Evolutionary conservation across 2,888 invertebrate genomes (phyloP).

Genomic region (Cephus pulcher): DNA sequence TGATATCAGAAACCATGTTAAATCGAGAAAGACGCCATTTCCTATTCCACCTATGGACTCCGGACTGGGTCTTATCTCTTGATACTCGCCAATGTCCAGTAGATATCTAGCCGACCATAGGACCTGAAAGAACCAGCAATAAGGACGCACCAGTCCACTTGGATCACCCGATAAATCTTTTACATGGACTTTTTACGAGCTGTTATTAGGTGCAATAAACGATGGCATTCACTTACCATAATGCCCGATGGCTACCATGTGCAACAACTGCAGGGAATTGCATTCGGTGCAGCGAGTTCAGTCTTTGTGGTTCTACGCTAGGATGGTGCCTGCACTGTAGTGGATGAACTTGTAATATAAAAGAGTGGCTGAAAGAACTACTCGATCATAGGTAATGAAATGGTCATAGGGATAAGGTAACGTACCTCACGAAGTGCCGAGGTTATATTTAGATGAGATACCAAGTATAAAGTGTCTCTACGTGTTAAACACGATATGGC

Average conservation of each 20-base stretch:
- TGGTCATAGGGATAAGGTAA: neutral
- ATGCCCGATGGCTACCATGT: slow-evolving; percentile 15
- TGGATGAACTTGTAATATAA: neutral
- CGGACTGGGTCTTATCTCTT: neutral
- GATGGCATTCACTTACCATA: slow-evolving; percentile 29
- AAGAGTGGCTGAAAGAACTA: neutral
- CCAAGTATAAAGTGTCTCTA: slow-evolving; percentile 42
- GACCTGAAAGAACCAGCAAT: neutral
- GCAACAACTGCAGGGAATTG: neutral
- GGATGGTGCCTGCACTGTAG: neutral
- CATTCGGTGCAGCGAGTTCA: neutral
- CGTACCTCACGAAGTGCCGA: neutral
- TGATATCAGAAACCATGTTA: neutral
- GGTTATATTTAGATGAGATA: slow-evolving; percentile 52
- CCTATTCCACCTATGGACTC: neutral
- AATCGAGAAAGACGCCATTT: neutral
- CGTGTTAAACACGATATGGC: slow-evolving; percentile 37
- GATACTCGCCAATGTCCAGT: neutral
- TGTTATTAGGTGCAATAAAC: slow-evolving; percentile 31
- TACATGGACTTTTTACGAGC: slow-evolving; percentile 25
- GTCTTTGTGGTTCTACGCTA: neutral
- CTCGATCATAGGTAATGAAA: neutral
- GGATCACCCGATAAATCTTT: slow-evolving; percentile 14
- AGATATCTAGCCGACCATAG: neutral
- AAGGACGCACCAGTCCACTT: neutral